Percentiles rank a stretch among this genome's conserved stretches.
Evolutionary conservation across 2,888 invertebrate species (phyloP).

Genomic region (Stomorhina lunata): DNA sequence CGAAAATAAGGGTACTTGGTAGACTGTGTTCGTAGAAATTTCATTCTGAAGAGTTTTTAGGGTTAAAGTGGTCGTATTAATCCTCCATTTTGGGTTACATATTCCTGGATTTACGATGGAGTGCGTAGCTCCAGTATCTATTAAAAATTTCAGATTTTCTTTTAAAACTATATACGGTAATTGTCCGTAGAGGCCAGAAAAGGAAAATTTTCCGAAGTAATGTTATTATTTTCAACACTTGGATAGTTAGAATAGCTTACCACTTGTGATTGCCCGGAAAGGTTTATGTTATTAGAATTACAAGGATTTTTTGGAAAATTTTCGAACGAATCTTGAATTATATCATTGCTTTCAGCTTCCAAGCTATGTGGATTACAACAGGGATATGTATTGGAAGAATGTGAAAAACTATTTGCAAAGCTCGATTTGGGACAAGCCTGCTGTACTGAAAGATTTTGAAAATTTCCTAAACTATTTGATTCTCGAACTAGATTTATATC

Average conservation of each 20-base stretch:
- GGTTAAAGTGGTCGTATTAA: neutral
- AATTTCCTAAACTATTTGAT: neutral
- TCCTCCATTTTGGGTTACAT: neutral
- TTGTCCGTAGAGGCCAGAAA: neutral
- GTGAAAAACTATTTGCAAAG: neutral
- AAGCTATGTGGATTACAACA: too few species aligned
- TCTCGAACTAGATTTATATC: neutral
- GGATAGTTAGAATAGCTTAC: too few species aligned
- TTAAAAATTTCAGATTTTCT: neutral
- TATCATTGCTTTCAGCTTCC: too few species aligned
- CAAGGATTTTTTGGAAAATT: too few species aligned
- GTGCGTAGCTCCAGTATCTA: constrained; percentile 7
- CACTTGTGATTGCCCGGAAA: too few species aligned
- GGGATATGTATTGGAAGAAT: too few species aligned
- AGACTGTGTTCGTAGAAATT: neutral
- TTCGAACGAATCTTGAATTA: too few species aligned
- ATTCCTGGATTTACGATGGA: constrained; percentile 6
- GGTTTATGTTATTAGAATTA: too few species aligned
- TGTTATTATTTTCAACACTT: too few species aligned
- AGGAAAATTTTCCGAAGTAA: neutral
- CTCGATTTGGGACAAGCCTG: neutral
- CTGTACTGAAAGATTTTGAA: neutral
- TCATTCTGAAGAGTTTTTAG: neutral
- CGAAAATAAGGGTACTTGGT: neutral
- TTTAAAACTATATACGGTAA: neutral